A percentile compares a stretch with the other conserved stretches of the same genome.
phyloP scores from a whole-genome alignment of 2,113 vertebrate genomes.

The Hippocampus guttulatus region DNA sequence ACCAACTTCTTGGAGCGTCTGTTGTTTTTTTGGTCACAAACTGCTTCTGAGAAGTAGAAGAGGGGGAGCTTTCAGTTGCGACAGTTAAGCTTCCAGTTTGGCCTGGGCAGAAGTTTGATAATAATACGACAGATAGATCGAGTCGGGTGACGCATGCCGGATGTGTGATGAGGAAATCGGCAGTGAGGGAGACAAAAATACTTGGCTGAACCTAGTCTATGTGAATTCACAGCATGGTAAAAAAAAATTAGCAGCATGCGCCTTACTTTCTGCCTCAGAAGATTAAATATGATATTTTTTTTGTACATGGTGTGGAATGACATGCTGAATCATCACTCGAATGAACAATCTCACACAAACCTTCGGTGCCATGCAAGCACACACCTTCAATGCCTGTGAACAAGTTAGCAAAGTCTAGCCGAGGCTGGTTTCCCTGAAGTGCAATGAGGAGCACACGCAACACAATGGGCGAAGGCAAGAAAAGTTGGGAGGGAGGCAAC shows the following conservation, averaged over 20 bases:
- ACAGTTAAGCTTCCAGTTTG: conserved; percentile 39
- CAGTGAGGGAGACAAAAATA: conserved; percentile 48
- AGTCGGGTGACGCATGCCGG: conserved; percentile 41
- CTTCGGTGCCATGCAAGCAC: too few species aligned
- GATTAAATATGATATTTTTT: too few species aligned
- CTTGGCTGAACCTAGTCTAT: conserved; percentile 23
- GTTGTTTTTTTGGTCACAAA: conserved; percentile 8
- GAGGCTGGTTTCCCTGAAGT: conserved; percentile 29
- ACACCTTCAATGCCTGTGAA: background rate
- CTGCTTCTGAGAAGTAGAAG: conserved; percentile 17
- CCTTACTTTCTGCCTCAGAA: too few species aligned
- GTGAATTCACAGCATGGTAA: background rate
- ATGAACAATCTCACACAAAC: too few species aligned
- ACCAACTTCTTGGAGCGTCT: conserved; percentile 6
- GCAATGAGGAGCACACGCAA: background rate
- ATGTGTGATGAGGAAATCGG: conserved; percentile 60
- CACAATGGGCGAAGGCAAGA: background rate
- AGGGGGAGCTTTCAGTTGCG: conserved; percentile 23
- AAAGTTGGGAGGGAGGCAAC: conserved; percentile 11
- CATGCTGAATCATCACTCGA: background rate
- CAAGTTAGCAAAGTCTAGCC: conserved; percentile 9
- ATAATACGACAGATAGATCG: conserved; percentile 35
- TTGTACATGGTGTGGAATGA: background rate
- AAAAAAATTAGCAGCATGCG: too few species aligned
- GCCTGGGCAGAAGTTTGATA: conserved; percentile 45